phyloP scores from a whole-genome alignment of 2,888 invertebrate genomes.

The Acrobasis suavella region DNA sequence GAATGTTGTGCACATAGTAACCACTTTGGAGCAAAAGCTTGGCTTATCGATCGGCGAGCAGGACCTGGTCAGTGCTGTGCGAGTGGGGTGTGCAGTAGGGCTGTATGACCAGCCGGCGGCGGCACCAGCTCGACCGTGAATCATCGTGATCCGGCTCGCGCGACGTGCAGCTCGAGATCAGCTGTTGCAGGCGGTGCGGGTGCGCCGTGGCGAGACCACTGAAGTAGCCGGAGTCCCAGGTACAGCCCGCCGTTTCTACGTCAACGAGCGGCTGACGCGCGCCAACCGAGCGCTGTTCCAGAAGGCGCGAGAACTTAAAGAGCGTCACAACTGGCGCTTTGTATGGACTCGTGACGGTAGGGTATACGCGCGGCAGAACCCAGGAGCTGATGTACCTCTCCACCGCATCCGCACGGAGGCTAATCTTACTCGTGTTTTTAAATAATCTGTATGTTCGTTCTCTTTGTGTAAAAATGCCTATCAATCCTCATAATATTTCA shows the following conservation, averaged over 20 bases:
- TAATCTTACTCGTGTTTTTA: background rate
- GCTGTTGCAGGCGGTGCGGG: conserved; percentile 28
- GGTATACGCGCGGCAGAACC: conserved; percentile 2
- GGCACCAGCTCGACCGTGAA: conserved; percentile 13
- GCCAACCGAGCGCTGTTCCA: no score
- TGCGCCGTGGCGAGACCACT: no score
- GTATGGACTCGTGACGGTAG: conserved; percentile 7
- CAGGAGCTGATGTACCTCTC: background rate
- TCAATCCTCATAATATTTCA: background rate
- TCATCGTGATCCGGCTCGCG: conserved; percentile 25
- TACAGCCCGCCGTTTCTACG: no score
- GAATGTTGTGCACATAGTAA: conserved; percentile 4
- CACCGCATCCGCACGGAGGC: background rate
- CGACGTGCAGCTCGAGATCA: conserved; percentile 28
- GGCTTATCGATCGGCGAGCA: conserved; percentile 4
- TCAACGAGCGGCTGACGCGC: no score
- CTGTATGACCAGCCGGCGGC: background rate
- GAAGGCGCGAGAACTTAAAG: background rate
- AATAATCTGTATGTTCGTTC: background rate
- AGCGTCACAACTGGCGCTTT: conserved; percentile 10
- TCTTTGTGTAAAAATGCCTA: background rate
- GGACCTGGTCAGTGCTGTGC: conserved; percentile 18
- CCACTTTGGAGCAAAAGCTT: conserved; percentile 10
- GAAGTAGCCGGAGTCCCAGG: no score
- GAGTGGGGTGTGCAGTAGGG: conserved; percentile 15